A percentile compares a stretch with the other conserved stretches of the same genome.
Conservation (phyloP, 2,888 invertebrate genomes). For the Hydrotaea cyrtoneurina region DNA sequence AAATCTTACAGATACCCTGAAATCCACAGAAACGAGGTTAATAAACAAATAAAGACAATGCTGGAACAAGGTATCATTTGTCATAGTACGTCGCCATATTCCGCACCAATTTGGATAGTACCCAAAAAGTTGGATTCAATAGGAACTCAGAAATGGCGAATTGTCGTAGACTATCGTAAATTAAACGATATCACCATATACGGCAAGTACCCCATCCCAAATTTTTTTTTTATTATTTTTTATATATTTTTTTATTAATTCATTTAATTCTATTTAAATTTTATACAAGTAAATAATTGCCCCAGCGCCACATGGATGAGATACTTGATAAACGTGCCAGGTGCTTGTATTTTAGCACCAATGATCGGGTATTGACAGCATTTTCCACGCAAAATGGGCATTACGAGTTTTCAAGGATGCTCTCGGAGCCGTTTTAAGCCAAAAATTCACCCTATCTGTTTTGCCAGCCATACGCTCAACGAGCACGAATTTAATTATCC, state of each 20-base stretch:
- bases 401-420: slow-evolving; percentile 67
- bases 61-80: slow-evolving; percentile 48
- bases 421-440: slow-evolving; percentile 57
- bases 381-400: slow-evolving; percentile 66
- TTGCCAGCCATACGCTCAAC: slow-evolving; percentile 52
- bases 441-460: slow-evolving; percentile 29
- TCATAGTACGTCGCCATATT: slow-evolving; percentile 52
- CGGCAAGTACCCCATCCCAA: slow-evolving; percentile 53
- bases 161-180: slow-evolving; percentile 56
- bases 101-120: slow-evolving; percentile 50
- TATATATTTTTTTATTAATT: no score
- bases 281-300: no score
- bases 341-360: slow-evolving; percentile 55
- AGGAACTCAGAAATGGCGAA: slow-evolving; percentile 49
- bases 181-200: slow-evolving; percentile 50
- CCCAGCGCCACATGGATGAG: no score
- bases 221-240: no score
- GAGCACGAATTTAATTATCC: slow-evolving; percentile 52
- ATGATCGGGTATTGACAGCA: slow-evolving; percentile 67
- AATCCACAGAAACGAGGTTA: slow-evolving; percentile 47
- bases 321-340: slow-evolving; percentile 57
- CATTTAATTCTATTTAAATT: no score
- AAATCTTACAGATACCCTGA: slow-evolving; percentile 52
- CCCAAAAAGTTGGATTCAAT: slow-evolving; percentile 51
- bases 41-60: slow-evolving; percentile 47